Base-by-base conservation (phyloP, 2,797 vertebrate genomes). In the Buceros bicornis region DNA sequence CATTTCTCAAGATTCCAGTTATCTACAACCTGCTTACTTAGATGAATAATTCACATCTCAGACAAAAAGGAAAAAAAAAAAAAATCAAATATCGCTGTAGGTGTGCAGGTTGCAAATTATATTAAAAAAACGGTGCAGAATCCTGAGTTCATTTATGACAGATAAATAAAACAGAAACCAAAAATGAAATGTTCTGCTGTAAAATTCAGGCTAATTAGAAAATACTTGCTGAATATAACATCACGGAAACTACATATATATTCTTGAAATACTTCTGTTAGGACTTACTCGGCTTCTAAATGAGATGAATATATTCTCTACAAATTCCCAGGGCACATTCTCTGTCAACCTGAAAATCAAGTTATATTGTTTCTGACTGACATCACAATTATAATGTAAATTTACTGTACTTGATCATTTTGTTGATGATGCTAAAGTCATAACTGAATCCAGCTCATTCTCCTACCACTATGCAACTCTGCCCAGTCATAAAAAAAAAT, bases 301-400 rank as follows among this genome's bases (percentile, higher is more conserved):
- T 87, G 28, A 96, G 72, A 87, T 7, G 1, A 92, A 92, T 61
- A 86, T 33, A 77, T 61, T 92, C 67, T 45, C 15, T 56, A 42
- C n/a, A 33, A 95, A 94, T 80, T 95, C 91, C 77, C 80, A 74
- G 48, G 37, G 42, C 19, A 84, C 15, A 26, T 77, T 89, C 26
- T 67, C 48, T 90, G 78, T 73, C 85, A 89, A 76, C 29, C 64
- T 93, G 80, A 90, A 96, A 95, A 94, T 56, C 77, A 93, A 87
- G 57, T 80, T 87, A 47, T 82, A 82, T 82, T 87, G 58, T 80
- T 93, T 87, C 81, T 82, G 89, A 74, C 85, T 65, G 87, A 93
- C 60, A 95, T 81, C 35, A 84, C 73, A 87, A 90, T 96, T 92
- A 67, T 57, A 90, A 93, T 16, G 66, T 82, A 82, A 92, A 70